phyloP scores from a whole-genome alignment of 1,140 invertebrate genomes.

The Doryteuthis pealeii region DNA sequence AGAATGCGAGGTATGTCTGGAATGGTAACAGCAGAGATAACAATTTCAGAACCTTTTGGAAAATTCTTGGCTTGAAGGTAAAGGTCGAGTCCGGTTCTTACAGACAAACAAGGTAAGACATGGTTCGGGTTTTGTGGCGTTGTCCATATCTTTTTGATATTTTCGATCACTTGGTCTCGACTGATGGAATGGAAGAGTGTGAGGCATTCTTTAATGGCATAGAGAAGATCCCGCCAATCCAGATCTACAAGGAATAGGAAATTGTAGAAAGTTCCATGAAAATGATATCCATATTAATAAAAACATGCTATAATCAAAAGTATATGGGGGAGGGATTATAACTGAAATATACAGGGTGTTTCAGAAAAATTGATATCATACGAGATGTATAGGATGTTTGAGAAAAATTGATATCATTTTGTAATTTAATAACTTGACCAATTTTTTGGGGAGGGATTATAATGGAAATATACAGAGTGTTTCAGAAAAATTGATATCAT shows the following conservation, averaged over 20 bases:
- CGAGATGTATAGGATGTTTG: no score
- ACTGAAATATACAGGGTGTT: no score
- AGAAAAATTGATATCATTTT: no score
- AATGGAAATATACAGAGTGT: no score
- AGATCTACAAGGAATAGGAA: conserved; percentile 40
- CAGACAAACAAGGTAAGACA: conserved; percentile 54
- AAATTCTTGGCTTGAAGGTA: conserved; percentile 52
- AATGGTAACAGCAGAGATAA: conserved; percentile 61
- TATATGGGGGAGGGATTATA: no score
- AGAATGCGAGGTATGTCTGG: conserved; percentile 56
- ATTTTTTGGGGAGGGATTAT: no score
- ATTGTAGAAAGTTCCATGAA: no score
- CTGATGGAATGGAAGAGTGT: conserved; percentile 18
- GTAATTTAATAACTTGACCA: no score
- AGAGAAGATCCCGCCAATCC: conserved; percentile 29
- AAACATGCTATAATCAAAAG: no score
- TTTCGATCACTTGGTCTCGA: conserved; percentile 28
- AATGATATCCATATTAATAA: no score
- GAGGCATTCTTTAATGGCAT: conserved; percentile 29
- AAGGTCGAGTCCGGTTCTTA: conserved; percentile 56
- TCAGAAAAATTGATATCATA: no score
- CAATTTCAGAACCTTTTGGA: conserved; percentile 56
- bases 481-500: no score
- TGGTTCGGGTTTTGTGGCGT: conserved; percentile 41
- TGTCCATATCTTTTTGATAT: conserved; percentile 45